Base-by-base conservation (phyloP, 2,888 invertebrate genomes). In the Opisthograptis luteolata region DNA sequence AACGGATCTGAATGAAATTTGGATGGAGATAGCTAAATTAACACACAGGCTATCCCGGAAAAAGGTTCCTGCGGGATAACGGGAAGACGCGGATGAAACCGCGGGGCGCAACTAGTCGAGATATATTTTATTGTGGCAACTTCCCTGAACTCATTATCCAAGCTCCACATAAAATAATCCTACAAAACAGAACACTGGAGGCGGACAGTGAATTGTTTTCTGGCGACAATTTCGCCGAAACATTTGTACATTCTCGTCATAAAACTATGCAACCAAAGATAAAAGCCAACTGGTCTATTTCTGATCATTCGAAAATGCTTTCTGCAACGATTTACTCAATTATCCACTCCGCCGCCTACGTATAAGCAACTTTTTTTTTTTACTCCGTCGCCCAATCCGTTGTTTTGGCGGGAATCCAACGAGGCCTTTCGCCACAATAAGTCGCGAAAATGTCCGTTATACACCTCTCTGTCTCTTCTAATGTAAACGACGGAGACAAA, bases 401-500 rank as follows among this genome's bases (percentile, higher is more conserved):
- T 15, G 55, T 53, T 57, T 57, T 60, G 60, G 58, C 60, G 58
- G 39, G 32, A 51, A 31, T 58, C 60, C 60, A 60, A 50, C 36
- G 20, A 22, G 28, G 41, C 41, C 27, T 52, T 53, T 53, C 48
- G 36, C 44, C 52, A 60, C 55, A 51, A 53, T 42, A 42, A 45
- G 51, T 49, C 48, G 41, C 32, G 51, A 47, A 55, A 51, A 58
- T 12, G 22, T 41, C 37, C 12, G 24, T 14, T 39, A 37, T 32
- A 34, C 42, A 31, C 27, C 41, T 57, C 58, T 48, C 46, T 53
- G 48, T 57, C 56, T 42, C 22, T 25, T 24, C 17, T 12, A 3
- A 10, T 39, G 27, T 6, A 14, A 20, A 14, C 39, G 52, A 61
- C 31, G 35, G 43, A 46, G 60, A 56, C 40, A 44, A 22, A 44